These are phyloP conservation scores for Brachirus orientalis DNA, from an alignment of 2,113 vertebrate genomes.

Conservation along the genomic window DNA sequence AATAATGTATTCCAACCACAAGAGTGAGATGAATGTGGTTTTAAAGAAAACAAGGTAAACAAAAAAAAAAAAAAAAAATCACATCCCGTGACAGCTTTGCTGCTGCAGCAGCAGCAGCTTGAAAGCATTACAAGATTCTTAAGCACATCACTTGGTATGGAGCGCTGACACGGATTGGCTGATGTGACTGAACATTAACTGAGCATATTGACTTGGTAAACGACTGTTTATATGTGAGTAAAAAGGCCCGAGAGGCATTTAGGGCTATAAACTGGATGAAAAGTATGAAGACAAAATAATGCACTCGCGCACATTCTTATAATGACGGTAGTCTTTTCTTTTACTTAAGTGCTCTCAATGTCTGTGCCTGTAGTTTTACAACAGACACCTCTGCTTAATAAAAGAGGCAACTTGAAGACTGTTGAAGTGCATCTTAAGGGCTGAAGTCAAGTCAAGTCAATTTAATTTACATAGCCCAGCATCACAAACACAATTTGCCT, in stretches of 20 bases:
- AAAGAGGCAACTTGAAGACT: conserved; percentile 25
- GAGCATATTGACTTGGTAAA: conserved; percentile 43
- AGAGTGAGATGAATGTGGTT: conserved; percentile 4
- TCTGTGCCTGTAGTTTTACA: conserved; percentile 9
- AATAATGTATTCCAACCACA: background rate
- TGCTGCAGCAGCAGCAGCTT: conserved; percentile 35
- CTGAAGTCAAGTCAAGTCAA: too few relatives aligned
- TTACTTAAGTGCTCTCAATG: conserved; percentile 23
- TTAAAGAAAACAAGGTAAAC: conserved; percentile 11
- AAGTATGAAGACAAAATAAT: conserved; percentile 33
- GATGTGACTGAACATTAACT: conserved; percentile 39
- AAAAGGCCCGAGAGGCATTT: conserved; percentile 36
- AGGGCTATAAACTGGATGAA: conserved; percentile 38
- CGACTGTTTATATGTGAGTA: conserved; percentile 22
- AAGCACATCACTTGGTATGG: conserved; percentile 28
- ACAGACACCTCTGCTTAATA: background rate
- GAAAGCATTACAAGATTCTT: conserved; percentile 15
- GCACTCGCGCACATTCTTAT: background rate
- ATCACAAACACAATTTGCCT: too few relatives aligned
- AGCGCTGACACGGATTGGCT: conserved; percentile 32
- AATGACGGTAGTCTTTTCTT: background rate
- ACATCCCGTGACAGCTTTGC: conserved; percentile 31
- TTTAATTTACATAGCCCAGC: too few relatives aligned
- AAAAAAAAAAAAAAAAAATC: too few relatives aligned
- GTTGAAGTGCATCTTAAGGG: conserved; percentile 16